Evolutionary conservation across 2,888 invertebrate species (phyloP).

Genomic region (Aethes cnicana): DNA sequence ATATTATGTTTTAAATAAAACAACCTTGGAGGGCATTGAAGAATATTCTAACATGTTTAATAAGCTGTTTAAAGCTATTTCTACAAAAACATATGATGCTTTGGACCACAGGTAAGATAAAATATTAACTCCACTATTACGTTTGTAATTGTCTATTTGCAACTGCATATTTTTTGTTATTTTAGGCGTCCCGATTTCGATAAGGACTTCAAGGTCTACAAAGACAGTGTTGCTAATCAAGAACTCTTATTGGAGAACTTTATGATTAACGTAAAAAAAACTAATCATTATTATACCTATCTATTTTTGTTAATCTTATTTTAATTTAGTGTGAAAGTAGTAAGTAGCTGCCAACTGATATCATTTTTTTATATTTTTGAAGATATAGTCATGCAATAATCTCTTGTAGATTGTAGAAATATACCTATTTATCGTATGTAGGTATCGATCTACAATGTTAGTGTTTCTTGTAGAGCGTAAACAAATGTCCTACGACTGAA

Average conservation of each 20-base stretch:
- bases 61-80: constrained; percentile 85
- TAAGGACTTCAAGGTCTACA: constrained; percentile 88
- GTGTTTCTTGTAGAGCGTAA: constrained; percentile 61
- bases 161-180: too few species aligned
- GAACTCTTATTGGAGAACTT: constrained; percentile 88
- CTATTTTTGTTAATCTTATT: neutral
- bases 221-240: constrained; percentile 85
- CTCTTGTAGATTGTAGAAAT: too few species aligned
- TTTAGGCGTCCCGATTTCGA: constrained; percentile 85
- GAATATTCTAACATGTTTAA: constrained; percentile 86
- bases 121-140: too few species aligned
- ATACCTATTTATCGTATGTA: too few species aligned
- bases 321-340: neutral
- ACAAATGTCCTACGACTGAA: constrained; percentile 76
- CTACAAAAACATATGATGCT: constrained; percentile 89
- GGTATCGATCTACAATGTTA: too few species aligned
- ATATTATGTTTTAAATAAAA: constrained; percentile 88
- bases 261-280: constrained; percentile 81
- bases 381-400: too few species aligned
- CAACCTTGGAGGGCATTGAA: constrained; percentile 91
- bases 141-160: too few species aligned
- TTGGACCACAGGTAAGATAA: constrained; percentile 86
- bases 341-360: too few species aligned
- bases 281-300: constrained; percentile 8
- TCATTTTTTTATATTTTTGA: too few species aligned